These are phyloP conservation scores for Acanthochromis polyacanthus DNA, from an alignment of 2,113 vertebrate genomes.

Conservation along the genomic window DNA sequence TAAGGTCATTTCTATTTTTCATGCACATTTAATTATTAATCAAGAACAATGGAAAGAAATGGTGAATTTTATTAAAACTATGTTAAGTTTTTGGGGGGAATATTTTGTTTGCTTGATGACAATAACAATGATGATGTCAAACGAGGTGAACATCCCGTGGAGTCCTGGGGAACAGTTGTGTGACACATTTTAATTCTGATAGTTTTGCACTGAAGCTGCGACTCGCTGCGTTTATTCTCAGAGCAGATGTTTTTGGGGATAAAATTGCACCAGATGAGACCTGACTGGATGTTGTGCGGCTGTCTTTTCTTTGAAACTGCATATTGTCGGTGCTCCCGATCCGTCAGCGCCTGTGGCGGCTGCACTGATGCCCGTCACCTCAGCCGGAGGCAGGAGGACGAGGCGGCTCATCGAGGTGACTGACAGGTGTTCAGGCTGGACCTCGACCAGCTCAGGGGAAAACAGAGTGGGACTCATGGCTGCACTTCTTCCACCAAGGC, in stretches of 20 bases:
- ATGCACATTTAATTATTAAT: too few species aligned
- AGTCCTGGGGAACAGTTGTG: background rate
- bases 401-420: slow-evolving; percentile 17
- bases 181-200: background rate
- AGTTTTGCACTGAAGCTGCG: background rate
- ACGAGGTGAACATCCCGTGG: too few species aligned
- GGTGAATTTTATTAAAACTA: too few species aligned
- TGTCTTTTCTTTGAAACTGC: background rate
- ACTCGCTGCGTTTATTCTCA: background rate
- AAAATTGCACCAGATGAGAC: slow-evolving; percentile 16
- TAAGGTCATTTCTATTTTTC: too few species aligned
- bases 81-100: too few species aligned
- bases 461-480: background rate
- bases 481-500: background rate
- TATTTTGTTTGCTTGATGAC: too few species aligned
- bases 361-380: slow-evolving; percentile 17
- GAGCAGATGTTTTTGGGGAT: background rate
- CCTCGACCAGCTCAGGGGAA: slow-evolving; percentile 9
- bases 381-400: slow-evolving; percentile 16
- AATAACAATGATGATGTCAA: too few species aligned
- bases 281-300: background rate
- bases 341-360: slow-evolving; percentile 1
- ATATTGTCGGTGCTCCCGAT: background rate
- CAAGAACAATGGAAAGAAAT: too few species aligned
- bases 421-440: slow-evolving; percentile 9